These are phyloP conservation scores for Leistus spinibarbis DNA, from an alignment of 2,888 invertebrate species.

Conservation along the genomic window DNA sequence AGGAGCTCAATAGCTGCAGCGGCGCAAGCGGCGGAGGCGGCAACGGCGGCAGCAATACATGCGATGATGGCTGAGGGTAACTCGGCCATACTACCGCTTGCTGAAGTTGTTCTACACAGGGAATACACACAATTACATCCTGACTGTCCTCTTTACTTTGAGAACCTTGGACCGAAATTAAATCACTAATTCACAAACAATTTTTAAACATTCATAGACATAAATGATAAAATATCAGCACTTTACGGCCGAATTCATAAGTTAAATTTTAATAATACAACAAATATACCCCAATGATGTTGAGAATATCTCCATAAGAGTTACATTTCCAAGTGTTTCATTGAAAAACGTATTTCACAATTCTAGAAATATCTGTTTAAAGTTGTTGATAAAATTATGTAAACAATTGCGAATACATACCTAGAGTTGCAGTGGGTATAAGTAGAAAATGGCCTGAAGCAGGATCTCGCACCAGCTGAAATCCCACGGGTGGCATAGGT, in stretches of 20 bases:
- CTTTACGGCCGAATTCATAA: too few relatives aligned
- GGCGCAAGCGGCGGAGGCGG: constrained; percentile 70
- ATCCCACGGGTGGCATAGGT: constrained; percentile 77
- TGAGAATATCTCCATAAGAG: background rate
- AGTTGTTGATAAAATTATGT: background rate
- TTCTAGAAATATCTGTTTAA: background rate
- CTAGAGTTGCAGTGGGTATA: constrained; percentile 73
- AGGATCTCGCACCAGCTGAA: constrained; percentile 86
- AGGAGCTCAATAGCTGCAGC: constrained; percentile 64
- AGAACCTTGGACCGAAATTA: too few relatives aligned
- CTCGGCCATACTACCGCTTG: constrained; percentile 79
- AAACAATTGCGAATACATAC: constrained; percentile 50
- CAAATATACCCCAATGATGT: too few relatives aligned
- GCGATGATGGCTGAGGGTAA: constrained; percentile 61
- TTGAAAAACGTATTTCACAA: background rate
- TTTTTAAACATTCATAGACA: too few relatives aligned
- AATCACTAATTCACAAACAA: too few relatives aligned
- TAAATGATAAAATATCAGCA: too few relatives aligned
- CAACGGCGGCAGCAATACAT: constrained; percentile 56
- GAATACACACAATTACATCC: background rate
- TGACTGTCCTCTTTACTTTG: too few relatives aligned
- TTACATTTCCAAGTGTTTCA: too few relatives aligned
- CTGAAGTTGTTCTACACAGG: constrained; percentile 66
- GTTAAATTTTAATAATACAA: too few relatives aligned
- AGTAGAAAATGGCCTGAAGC: constrained; percentile 82